A percentile compares a stretch with the other conserved stretches of the same genome.
Evolutionary conservation across 2,888 invertebrate genomes (phyloP).

Genomic region (Penaeus monodon): DNA sequence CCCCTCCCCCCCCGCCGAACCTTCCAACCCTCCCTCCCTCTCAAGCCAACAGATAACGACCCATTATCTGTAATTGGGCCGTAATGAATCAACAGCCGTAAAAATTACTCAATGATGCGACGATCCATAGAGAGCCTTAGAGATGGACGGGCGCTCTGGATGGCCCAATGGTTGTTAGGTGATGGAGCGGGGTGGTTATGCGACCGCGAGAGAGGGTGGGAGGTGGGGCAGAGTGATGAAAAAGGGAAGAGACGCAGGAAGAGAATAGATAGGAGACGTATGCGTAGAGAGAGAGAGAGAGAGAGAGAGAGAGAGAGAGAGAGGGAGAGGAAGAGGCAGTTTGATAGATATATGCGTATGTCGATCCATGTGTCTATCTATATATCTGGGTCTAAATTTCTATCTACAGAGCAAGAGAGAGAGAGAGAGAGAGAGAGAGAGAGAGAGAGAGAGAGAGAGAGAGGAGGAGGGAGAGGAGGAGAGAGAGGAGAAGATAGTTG

Average conservation of each 20-base stretch:
- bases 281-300: background rate
- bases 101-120: background rate
- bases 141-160: too few species aligned
- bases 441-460: background rate
- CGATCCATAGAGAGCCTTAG: background rate
- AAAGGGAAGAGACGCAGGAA: too few species aligned
- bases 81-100: constrained; percentile 17
- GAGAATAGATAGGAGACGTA: too few species aligned
- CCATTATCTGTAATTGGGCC: constrained; percentile 8
- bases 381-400: constrained; percentile 31
- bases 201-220: background rate
- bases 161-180: too few species aligned
- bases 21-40: background rate
- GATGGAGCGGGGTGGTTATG: too few species aligned
- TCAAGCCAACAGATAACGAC: background rate
- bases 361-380: background rate
- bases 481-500: background rate
- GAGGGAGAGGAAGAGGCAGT: background rate
- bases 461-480: background rate
- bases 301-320: background rate
- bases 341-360: background rate
- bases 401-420: background rate
- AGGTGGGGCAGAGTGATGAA: background rate
- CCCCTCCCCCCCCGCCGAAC: background rate
- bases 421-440: constrained; percentile 3